Evolutionary conservation across 1,140 invertebrate species (phyloP), one percentile per base, ranked within the genome.

Genomic region (Popillia japonica): DNA sequence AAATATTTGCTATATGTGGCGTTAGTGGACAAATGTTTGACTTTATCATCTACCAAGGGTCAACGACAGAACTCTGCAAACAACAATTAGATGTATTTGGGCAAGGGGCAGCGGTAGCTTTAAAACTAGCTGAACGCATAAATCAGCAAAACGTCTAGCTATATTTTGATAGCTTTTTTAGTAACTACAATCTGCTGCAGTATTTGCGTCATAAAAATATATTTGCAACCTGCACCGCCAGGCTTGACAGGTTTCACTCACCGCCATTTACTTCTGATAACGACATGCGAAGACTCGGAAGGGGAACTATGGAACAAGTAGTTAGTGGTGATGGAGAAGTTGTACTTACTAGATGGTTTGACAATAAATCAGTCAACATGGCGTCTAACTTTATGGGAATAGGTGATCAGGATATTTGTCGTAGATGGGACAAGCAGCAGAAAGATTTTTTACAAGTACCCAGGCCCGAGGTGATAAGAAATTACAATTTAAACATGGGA

Each of bases 141-240:
- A 42, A 44, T 48, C 10, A 48, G n/a, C 27, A 2, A 48, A 48
- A 48, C n/a, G 44, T 48, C 10, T 7, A 14, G 3, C 23, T 40
- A 20, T 79, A 34, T 76, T 78, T 79, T 41, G 74, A 80, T n/a
- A n/a, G n/a, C n/a, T n/a, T n/a, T n/a, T 76, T 80, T 78, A 55
- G 78, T 79, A 78, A 64, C 73, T 80, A 79, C 44, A 75, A 79
- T 41, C 73, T 80, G 17, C 22, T 78, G 40, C 11, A 44, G 40
- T 75, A 75, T 22, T 55, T 76, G 8, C 23, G 17, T 17, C 14
- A 42, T 27, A 78, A 78, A 73, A 34, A 75, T 78, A 78, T 75
- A 40, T 78, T 40, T 41, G 48, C 76, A 17, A 68, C 44, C 3
- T 41, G 72, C 55, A 80, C 77, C 61, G 40, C 59, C 14, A 44